Conservation (phyloP, 1,140 invertebrate genomes). For the Tribolium madens region DNA sequence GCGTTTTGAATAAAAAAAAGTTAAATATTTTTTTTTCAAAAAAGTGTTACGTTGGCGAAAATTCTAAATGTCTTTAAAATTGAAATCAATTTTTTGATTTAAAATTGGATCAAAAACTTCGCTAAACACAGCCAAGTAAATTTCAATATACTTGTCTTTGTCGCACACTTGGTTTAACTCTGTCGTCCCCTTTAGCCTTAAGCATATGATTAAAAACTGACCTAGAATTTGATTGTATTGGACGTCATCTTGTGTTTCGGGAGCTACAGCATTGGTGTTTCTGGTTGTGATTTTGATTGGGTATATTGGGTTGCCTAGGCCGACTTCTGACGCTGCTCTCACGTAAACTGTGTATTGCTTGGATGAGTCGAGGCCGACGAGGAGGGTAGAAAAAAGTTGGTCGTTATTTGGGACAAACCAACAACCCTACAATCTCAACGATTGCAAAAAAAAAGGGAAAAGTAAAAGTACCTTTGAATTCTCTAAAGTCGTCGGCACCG, state of each 20-base stretch:
- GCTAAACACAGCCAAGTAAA: too few species aligned
- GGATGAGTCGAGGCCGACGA: constrained; percentile 67
- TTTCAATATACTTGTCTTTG: too few species aligned
- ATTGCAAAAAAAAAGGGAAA: neutral
- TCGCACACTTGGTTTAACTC: too few species aligned
- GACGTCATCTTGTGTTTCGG: constrained; percentile 56
- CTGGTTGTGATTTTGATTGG: constrained; percentile 63
- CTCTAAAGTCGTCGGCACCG: constrained; percentile 29
- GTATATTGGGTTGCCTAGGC: constrained; percentile 67
- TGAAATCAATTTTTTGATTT: too few species aligned
- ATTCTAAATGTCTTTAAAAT: too few species aligned
- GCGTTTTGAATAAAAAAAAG: too few species aligned
- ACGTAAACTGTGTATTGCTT: constrained; percentile 70
- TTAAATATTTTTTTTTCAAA: too few species aligned
- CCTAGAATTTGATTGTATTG: constrained; percentile 65
- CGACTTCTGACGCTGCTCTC: constrained; percentile 69
- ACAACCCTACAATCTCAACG: constrained; percentile 41
- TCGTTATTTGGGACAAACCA: constrained; percentile 32
- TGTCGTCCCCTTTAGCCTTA: too few species aligned
- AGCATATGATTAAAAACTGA: too few species aligned
- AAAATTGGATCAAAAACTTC: too few species aligned
- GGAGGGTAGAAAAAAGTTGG: constrained; percentile 55
- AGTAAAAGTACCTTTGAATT: constrained; percentile 17
- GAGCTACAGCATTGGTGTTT: constrained; percentile 7
- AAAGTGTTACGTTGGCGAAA: too few species aligned